Conservation (phyloP, 2,113 vertebrate species). For the Grus americana region DNA sequence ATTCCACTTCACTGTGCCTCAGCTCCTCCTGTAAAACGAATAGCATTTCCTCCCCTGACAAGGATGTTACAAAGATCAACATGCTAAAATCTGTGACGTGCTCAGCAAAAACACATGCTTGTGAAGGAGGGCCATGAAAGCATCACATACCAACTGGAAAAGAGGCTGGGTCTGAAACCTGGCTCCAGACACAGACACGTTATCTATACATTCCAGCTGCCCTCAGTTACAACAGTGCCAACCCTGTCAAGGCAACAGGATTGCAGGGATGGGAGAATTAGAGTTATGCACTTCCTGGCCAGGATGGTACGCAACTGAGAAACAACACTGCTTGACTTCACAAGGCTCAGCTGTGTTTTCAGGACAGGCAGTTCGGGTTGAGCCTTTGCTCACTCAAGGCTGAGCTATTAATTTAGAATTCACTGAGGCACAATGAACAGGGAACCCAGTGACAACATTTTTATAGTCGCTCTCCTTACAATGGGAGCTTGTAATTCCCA, state of each 20-base stretch:
- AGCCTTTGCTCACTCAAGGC: background rate
- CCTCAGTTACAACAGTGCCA: background rate
- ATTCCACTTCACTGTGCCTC: background rate
- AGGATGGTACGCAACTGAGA: background rate
- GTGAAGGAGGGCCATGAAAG: background rate
- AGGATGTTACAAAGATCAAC: background rate
- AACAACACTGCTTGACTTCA: background rate
- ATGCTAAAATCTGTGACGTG: background rate
- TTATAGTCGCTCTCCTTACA: background rate
- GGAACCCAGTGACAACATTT: background rate
- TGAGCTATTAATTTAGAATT: background rate
- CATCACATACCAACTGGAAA: background rate
- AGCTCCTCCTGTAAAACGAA: background rate
- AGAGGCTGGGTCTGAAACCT: background rate
- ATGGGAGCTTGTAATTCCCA: background rate
- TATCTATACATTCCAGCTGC: slow-evolving; percentile 11
- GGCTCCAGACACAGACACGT: background rate
- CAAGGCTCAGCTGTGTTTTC: background rate
- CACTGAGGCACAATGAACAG: background rate
- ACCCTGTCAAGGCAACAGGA: background rate
- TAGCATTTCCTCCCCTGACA: background rate
- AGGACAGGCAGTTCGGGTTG: background rate
- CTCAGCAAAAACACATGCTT: background rate
- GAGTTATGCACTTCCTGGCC: background rate
- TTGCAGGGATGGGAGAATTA: background rate